Base-by-base conservation (phyloP, 2,113 vertebrate genomes). In the Scortum barcoo region DNA sequence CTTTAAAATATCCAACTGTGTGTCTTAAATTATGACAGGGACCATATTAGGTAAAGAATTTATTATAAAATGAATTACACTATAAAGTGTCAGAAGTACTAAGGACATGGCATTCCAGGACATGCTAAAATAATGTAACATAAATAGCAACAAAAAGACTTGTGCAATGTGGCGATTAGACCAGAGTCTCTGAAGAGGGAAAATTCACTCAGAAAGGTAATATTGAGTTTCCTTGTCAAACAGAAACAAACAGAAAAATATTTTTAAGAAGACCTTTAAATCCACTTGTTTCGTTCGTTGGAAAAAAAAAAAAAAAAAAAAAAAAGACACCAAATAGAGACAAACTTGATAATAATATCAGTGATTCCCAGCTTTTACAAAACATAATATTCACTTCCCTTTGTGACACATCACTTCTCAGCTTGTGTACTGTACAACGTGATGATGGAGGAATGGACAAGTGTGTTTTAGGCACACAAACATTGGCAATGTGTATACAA, bases 11-110 rank as follows among this genome's bases (percentile, higher is more conserved):
- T 2, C 9, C n/a, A 26, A 36, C 0, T 13, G 17, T 30, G 6
- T 4, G 28, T 58, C 40, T 50, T 78, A 5, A 86, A 50, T 54
- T 1, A 78, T 7, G 42, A 81, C 51, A 76, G 66, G 58, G 53
- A 79, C 76, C 0, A 20, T 28, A n/a, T 92, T 69, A 88, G 78
- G 81, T 93, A 94, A 94, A 93, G 91, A 88, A 92, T 95, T 96
- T 95, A 95, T 95, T 95, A 95, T 95, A 95, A 96, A 96, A 95
- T 66, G 88, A 93, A 65, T 92, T 85, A 92, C 93, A 94, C 93
- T 90, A 86, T 89, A 92, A 94, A 93, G 91, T 93, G 91, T 90
- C 91, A 94, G 86, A 92, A 90, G 86, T 93, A 93, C 88, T 94
- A 95, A 94, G 91, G 88, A 95, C 94, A 94, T 93, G 89, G 93